These are phyloP conservation scores for Apodemus speciosus DNA, from an alignment of 2,113 vertebrate genomes.

Conservation along the genomic window DNA sequence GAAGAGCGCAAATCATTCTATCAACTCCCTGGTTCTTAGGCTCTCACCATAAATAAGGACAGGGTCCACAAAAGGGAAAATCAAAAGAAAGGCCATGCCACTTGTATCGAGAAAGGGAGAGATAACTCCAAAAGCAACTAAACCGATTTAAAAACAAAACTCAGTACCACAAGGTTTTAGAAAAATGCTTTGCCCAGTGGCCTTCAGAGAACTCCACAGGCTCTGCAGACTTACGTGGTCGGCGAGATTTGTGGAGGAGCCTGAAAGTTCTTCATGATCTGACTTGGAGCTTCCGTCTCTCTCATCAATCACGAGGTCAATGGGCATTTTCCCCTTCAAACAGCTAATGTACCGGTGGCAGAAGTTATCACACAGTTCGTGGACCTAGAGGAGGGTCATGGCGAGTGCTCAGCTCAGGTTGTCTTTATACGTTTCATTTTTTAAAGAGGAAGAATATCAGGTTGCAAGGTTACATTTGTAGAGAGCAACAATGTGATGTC, in stretches of 20 bases:
- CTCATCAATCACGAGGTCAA: slow-evolving; percentile 99
- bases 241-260: slow-evolving; percentile 98
- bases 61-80: slow-evolving; percentile 28
- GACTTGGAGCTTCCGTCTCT: slow-evolving; percentile 99
- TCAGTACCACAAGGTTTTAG: slow-evolving; percentile 29
- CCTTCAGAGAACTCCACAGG: slow-evolving; percentile 34
- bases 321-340: slow-evolving; percentile 99
- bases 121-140: neutral
- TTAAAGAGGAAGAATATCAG: slow-evolving; percentile 68
- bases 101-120: neutral
- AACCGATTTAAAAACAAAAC: slow-evolving; percentile 31
- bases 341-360: slow-evolving; percentile 99
- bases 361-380: slow-evolving; percentile 99
- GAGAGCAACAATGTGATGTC: slow-evolving; percentile 84
- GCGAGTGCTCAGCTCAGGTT: slow-evolving; percentile 34
- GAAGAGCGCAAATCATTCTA: slow-evolving; percentile 66
- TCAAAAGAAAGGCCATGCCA: neutral
- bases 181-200: slow-evolving; percentile 27
- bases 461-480: slow-evolving; percentile 76
- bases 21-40: neutral
- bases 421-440: slow-evolving; percentile 65
- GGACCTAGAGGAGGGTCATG: slow-evolving; percentile 88
- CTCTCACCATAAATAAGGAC: slow-evolving; percentile 45
- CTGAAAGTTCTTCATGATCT: slow-evolving; percentile 99
- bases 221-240: slow-evolving; percentile 96